These are phyloP conservation scores for Volucella inflata DNA, from an alignment of 2,888 invertebrate genomes.

Conservation along the genomic window DNA sequence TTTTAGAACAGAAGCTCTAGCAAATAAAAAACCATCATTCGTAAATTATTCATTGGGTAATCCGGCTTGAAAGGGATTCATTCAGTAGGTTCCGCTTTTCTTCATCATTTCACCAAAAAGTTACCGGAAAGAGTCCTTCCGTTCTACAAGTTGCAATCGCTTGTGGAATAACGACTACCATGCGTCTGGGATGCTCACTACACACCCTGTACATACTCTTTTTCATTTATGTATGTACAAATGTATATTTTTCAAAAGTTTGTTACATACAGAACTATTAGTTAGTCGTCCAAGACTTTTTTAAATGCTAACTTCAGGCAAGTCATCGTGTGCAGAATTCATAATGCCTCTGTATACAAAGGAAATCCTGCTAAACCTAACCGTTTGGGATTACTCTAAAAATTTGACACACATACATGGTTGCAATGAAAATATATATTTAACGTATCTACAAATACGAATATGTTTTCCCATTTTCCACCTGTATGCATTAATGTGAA, in stretches of 20 bases:
- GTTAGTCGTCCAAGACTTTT: conserved; percentile 21
- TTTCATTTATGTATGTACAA: neutral
- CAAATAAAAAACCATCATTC: conserved; percentile 13
- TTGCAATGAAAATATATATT: neutral
- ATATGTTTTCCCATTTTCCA: conserved; percentile 34
- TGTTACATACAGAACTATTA: conserved; percentile 27
- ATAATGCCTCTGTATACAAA: conserved; percentile 24
- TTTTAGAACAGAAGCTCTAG: neutral
- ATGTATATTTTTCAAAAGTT: conserved; percentile 6
- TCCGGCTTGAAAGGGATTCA: conserved; percentile 46
- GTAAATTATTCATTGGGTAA: conserved; percentile 63
- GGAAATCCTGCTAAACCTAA: conserved; percentile 15
- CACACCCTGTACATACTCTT: neutral
- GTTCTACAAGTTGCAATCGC: conserved; percentile 7
- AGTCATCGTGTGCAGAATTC: conserved; percentile 41
- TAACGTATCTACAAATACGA: neutral
- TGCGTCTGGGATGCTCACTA: conserved; percentile 24
- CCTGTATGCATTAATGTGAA: conserved; percentile 67
- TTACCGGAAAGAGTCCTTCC: conserved; percentile 2
- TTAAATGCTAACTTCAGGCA: conserved; percentile 19
- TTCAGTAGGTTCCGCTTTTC: conserved; percentile 28
- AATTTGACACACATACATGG: conserved; percentile 5
- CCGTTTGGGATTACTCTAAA: conserved; percentile 25
- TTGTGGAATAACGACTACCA: neutral
- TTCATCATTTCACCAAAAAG: conserved; percentile 27